Evolutionary conservation across 2,797 vertebrate genomes (phyloP), one percentile per base, ranked within the genome.

Genomic region (Odontamblyopus lacepedii): DNA sequence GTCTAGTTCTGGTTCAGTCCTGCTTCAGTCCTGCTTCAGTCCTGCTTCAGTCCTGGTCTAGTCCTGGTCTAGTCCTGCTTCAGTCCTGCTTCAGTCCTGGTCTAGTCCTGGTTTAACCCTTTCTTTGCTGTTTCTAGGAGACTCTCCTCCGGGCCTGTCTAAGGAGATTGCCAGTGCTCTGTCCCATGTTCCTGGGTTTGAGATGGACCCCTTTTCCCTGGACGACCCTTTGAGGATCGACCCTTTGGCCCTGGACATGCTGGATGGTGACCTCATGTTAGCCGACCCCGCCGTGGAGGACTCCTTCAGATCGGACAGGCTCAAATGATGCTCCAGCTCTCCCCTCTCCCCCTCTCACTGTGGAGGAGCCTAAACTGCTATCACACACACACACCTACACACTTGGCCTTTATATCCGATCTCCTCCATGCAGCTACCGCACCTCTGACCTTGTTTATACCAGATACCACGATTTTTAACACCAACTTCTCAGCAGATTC

Each of bases 201-300:
- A 98, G 85, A 93, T 97, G 91, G 95, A 96, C 23, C 74, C 94
- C 0, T 91, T 95, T 76, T 89, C 95, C 2, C 88, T 96, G 70
- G 96, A 97, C 5, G 96, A 97, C 69, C 92, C 95, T 0, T 92
- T 98, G 59, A 89, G 89, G 70, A 96, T 97, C 79, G 97, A 96
- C 84, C 95, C 95, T 0, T 91, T 97, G 83, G 93, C 93, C 29
- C 92, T 98, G 87, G 97, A 96, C 88, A 95, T 98, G 95, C 89
- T 98, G 75, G 96, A 98, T 27, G 94, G 96, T 0, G 96, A 96
- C 55, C 93, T 96, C 55, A 95, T 97, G 83, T 93, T 98, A 32
- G 94, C 96, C 0, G 96, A 97, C 86, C 96, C 96, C 0, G 92
- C 95, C 0, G 95, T 98, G 56, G 97, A 98, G 89, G 97, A 98